A percentile compares a stretch with the other conserved stretches of the same genome.
Evolutionary conservation across 2,113 vertebrate genomes (phyloP).

Genomic region (Sorex fumeus): DNA sequence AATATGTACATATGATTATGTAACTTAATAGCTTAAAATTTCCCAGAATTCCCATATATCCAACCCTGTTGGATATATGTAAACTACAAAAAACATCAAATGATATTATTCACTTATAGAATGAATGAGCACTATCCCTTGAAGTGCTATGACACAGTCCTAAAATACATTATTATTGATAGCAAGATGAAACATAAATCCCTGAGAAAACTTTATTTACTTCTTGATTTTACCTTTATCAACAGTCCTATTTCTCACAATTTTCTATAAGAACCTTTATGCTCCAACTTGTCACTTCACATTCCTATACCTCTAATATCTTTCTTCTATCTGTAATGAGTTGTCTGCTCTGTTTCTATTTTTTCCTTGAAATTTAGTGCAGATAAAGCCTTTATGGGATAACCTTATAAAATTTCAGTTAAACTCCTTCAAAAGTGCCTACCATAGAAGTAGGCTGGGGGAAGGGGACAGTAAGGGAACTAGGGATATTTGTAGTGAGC

Average conservation of each 20-base stretch:
- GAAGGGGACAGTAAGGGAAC: no score
- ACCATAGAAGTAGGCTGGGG: no score
- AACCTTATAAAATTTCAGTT: not conserved
- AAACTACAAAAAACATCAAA: not conserved
- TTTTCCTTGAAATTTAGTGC: slow-evolving; percentile 31
- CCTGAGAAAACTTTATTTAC: not conserved
- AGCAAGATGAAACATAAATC: not conserved
- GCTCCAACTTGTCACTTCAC: not conserved
- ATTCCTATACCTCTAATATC: not conserved
- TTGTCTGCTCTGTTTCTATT: not conserved
- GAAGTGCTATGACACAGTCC: not conserved
- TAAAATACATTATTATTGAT: not conserved
- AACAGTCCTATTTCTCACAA: not conserved
- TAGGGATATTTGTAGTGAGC: no score
- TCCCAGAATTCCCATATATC: not conserved
- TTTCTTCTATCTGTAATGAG: not conserved
- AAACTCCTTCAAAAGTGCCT: not conserved
- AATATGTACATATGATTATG: not conserved
- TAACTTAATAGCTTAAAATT: not conserved
- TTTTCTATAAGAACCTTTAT: not conserved
- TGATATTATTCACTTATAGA: not conserved
- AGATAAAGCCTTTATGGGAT: not conserved
- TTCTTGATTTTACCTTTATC: not conserved
- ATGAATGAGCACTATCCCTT: not conserved
- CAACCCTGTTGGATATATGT: no score